A percentile compares a stretch with the other conserved stretches of the same genome.
These are phyloP conservation scores for Thymelicus lineola DNA, from an alignment of 2,888 invertebrate genomes.

Conservation along the genomic window DNA sequence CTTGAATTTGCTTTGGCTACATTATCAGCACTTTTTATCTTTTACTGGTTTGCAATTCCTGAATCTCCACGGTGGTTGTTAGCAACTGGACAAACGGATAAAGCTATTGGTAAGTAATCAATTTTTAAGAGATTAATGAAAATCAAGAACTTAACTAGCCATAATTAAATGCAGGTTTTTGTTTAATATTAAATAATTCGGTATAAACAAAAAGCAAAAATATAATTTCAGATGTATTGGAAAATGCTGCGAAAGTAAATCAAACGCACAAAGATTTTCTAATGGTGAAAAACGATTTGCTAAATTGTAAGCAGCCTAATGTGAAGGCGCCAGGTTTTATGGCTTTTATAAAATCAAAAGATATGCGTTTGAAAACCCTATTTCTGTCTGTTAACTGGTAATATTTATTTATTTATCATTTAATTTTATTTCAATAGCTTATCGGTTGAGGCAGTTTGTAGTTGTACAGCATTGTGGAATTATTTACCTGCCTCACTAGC, in stretches of 20 bases:
- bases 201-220: neutral
- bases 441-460: too few species aligned
- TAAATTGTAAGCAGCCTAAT: slow-evolving; percentile 45
- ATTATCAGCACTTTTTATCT: slow-evolving; percentile 78
- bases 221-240: slow-evolving; percentile 58
- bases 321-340: slow-evolving; percentile 61
- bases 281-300: slow-evolving; percentile 52
- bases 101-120: slow-evolving; percentile 79
- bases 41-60: slow-evolving; percentile 79
- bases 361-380: slow-evolving; percentile 79
- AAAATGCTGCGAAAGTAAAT: slow-evolving; percentile 61
- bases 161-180: too few species aligned
- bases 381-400: slow-evolving; percentile 85
- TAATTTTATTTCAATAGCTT: too few species aligned
- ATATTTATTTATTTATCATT: slow-evolving; percentile 1
- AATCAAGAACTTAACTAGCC: neutral
- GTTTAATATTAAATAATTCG: neutral
- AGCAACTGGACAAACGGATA: slow-evolving; percentile 78
- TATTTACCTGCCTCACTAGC: too few species aligned
- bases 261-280: slow-evolving; percentile 51
- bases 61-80: slow-evolving; percentile 88
- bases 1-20: slow-evolving; percentile 83
- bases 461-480: too few species aligned
- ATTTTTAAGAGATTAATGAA: slow-evolving; percentile 21
- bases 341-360: slow-evolving; percentile 76